Evolutionary conservation across 2,113 vertebrate species (phyloP), one percentile per base, ranked within the genome.

Genomic region (Lepisosteus oculatus): DNA sequence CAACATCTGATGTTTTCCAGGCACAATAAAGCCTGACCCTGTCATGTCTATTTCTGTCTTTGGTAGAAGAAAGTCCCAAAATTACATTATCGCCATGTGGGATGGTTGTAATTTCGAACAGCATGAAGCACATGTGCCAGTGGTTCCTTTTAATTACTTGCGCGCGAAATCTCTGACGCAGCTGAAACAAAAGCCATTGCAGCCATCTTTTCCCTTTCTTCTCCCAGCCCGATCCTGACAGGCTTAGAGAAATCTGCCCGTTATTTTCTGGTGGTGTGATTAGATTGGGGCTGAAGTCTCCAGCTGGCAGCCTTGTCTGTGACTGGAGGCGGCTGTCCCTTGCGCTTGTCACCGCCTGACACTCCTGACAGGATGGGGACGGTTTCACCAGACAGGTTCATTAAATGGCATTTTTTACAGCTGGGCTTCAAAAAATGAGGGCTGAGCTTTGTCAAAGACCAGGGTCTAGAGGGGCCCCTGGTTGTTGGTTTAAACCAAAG

Each of bases 291-390:
- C 93, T 94, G 95, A 95, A 93, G 95, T 93, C 94, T 96, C 95
- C 97, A 99, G 95, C 97, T 99, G 97, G 96, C 96, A 95, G 94
- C 92, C 92, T 93, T 96, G 95, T 97, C 96, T 96, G 84, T 95
- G 96, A 95, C 94, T 96, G 95, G 94, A 95, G 95, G 95, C 93
- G 86, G 90, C 93, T 93, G 94, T 96, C 95, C 96, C 95, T 89
- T 88, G 94, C 90, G 95, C 96, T 95, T 94, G 95, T 98, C 97
- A 97, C 95, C 90, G 91, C 90, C 93, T 98, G 97, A 98, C 97
- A 93, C 93, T 93, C 92, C 94, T 99, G 97, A 98, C 97, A 99
- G 95, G 95, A 95, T 93, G 94, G 94, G 97, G 96, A 98, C 97
- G 94, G 96, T 93, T 93, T 92, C 93, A 89, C 93, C 93, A 98